Base-by-base conservation (phyloP, 2,888 invertebrate species). In the Ceramica pisi region DNA sequence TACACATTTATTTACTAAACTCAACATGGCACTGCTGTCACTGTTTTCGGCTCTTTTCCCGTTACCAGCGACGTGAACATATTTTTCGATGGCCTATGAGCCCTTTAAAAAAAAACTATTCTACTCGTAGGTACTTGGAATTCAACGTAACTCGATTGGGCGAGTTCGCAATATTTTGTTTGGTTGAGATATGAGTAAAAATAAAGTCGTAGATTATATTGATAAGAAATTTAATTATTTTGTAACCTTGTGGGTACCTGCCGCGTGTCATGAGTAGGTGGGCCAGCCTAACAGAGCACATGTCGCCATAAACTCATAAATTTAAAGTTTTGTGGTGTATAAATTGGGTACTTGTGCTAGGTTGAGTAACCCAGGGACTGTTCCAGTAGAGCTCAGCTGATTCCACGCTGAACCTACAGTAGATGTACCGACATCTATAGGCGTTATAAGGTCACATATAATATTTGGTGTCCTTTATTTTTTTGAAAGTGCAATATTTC, bases 181-280 rank as follows among this genome's bases (percentile, higher is more conserved):
- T 66, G 35, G 26, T 62, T 48, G 38, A 62, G 23, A 38, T 64
- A 61, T 19, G 38, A 65, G 50, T 50, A 26, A 38, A 61, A 64
- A 64, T 16, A 48, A 38, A 64, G n/a, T 50, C n/a, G n/a, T 38
- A 38, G 46, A 63, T 38, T 38, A 64, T 38, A 48, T n/a, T 64
- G 64, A 61, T 53, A 53, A 53, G 23, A 16, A 53, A 26, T 26
- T 53, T 53, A 16, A 53, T 53, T 53, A 53, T 26, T 26, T 53
- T 19, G 53, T 53, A 53, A 53, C 26, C 16, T 26, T 53, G 51
- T 14, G 51, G 10, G 10, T 41, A 41, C 6, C 23, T 10, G 51
- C 51, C 51, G 51, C 51, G 26, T 26, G 51, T 7, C 6, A 23
- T 16, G 23, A 8, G 51, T 16, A 14, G 16, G 2, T 16, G 51